These are phyloP conservation scores for Charina bottae DNA, from an alignment of 2,113 vertebrate species.

Conservation along the genomic window DNA sequence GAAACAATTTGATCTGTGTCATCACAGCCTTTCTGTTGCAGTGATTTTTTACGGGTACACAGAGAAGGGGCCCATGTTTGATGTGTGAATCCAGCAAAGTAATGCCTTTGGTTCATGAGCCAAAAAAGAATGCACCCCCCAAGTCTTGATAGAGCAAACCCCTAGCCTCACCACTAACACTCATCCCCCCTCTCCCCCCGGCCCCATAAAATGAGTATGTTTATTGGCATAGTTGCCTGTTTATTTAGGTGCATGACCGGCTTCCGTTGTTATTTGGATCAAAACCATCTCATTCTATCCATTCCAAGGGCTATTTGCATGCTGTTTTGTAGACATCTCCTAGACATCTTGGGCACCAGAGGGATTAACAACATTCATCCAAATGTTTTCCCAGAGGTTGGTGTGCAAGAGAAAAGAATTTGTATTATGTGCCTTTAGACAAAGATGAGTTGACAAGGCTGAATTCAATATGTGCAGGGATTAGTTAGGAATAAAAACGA, in stretches of 20 bases:
- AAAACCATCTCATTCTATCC: slow-evolving; percentile 57
- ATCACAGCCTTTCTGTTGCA: not conserved
- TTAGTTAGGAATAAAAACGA: not conserved
- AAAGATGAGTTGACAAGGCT: slow-evolving; percentile 27
- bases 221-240: slow-evolving; percentile 64
- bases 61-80: slow-evolving; percentile 7
- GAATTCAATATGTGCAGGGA: slow-evolving; percentile 6
- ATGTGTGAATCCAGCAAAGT: slow-evolving; percentile 17
- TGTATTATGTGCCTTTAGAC: slow-evolving; percentile 25
- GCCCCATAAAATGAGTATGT: slow-evolving; percentile 58
- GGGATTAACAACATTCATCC: slow-evolving; percentile 58
- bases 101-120: slow-evolving; percentile 10
- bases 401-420: not conserved
- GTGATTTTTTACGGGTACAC: not conserved
- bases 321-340: slow-evolving; percentile 62
- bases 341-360: slow-evolving; percentile 56
- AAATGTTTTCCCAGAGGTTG: slow-evolving; percentile 49
- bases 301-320: slow-evolving; percentile 60
- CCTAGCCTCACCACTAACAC: slow-evolving; percentile 56
- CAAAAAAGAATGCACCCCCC: slow-evolving; percentile 34
- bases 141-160: slow-evolving; percentile 41
- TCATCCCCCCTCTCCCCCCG: slow-evolving; percentile 26
- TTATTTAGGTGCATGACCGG: slow-evolving; percentile 74
- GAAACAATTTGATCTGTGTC: slow-evolving; percentile 10
- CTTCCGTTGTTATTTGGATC: slow-evolving; percentile 68